Conservation (phyloP, 2,797 vertebrate genomes). For the Columba guinea region DNA sequence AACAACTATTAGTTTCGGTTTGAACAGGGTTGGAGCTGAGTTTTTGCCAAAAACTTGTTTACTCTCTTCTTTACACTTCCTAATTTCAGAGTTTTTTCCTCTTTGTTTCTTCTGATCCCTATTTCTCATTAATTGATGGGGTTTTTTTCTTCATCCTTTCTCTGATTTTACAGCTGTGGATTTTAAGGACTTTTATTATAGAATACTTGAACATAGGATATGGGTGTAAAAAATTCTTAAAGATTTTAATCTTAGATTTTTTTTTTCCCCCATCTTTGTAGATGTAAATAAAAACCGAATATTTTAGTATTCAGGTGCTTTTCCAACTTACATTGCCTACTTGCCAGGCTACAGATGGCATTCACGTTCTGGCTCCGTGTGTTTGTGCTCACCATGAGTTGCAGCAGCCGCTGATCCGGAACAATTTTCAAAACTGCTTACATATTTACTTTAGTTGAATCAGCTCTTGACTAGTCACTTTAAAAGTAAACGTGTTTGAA, state of each 20-base stretch:
- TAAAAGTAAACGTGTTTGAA: not conserved
- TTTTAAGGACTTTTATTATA: not conserved
- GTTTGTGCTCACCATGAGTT: not conserved
- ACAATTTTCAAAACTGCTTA: not conserved
- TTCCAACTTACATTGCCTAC: not conserved
- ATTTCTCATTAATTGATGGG: not conserved
- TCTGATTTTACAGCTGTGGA: not conserved
- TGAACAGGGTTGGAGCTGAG: not conserved
- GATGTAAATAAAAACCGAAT: not conserved
- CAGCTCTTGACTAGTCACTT: not conserved
- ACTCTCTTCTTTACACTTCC: not conserved
- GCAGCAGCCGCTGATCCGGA: not conserved
- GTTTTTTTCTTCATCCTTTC: not conserved
- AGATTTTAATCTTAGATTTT: not conserved
- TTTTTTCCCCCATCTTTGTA: not conserved
- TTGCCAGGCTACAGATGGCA: not conserved
- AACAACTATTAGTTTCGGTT: not conserved
- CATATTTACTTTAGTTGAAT: slow-evolving; percentile 1
- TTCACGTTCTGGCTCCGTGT: not conserved
- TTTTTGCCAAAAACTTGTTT: not conserved
- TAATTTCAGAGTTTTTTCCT: not conserved
- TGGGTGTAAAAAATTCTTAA: not conserved
- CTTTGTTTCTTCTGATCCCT: not conserved
- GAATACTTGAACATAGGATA: not conserved
- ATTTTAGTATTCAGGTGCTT: not conserved